Percentiles rank a stretch among this genome's conserved stretches.
These are phyloP conservation scores for Anastrepha ludens DNA, from an alignment of 1,140 invertebrate genomes.

Conservation along the genomic window DNA sequence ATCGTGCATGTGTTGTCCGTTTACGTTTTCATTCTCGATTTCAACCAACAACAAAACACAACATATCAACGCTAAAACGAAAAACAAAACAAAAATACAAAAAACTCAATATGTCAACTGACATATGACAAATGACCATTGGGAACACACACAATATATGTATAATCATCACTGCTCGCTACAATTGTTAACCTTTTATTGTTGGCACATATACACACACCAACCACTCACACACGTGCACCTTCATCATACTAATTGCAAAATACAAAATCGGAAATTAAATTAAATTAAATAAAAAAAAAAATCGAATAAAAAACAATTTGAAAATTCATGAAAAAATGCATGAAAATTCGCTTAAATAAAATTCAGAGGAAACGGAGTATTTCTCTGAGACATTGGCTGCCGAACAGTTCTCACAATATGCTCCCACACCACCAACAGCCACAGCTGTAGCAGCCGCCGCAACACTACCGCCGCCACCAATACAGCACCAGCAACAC, in stretches of 20 bases:
- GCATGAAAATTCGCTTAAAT: constrained; percentile 42
- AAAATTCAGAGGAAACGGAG: constrained; percentile 71
- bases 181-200: constrained; percentile 9
- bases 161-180: background rate
- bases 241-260: constrained; percentile 38
- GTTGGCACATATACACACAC: background rate
- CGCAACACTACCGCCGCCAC: constrained; percentile 67
- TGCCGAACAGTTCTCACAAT: constrained; percentile 74
- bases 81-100: background rate
- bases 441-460: constrained; percentile 62
- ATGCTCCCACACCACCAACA: constrained; percentile 71
- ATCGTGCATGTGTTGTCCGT: constrained; percentile 45
- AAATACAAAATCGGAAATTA: constrained; percentile 47
- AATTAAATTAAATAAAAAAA: constrained; percentile 61
- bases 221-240: constrained; percentile 9
- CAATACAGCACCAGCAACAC: constrained; percentile 72
- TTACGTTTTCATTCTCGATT: constrained; percentile 46
- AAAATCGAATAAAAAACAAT: constrained; percentile 50
- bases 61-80: background rate
- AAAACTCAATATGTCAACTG: background rate
- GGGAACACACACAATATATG: background rate
- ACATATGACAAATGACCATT: background rate
- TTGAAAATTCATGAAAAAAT: constrained; percentile 47
- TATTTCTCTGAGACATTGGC: constrained; percentile 75
- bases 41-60: background rate